These are phyloP conservation scores for Peromyscus maniculatus DNA, from an alignment of 2,113 vertebrate genomes.

Conservation along the genomic window DNA sequence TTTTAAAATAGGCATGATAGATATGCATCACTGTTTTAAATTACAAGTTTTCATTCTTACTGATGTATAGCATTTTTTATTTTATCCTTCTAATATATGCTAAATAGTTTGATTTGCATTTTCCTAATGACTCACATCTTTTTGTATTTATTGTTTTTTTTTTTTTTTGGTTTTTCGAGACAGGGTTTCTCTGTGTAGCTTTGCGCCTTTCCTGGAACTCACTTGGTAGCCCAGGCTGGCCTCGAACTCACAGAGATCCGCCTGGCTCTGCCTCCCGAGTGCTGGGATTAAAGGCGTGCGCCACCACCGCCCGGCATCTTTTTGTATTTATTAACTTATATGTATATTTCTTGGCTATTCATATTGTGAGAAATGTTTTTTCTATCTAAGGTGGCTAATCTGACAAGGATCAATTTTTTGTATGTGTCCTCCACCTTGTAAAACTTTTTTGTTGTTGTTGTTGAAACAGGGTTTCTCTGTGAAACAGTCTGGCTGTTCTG, in stretches of 20 bases:
- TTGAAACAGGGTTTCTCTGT: no score
- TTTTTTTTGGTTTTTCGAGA: no score
- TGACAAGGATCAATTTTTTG: not conserved
- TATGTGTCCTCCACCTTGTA: not conserved
- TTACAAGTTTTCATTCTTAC: conserved; percentile 29
- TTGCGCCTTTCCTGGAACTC: no score
- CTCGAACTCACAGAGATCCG: no score
- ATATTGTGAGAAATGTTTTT: not conserved
- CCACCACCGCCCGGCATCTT: no score
- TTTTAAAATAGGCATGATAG: not conserved
- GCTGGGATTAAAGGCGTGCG: no score
- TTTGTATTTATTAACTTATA: not conserved
- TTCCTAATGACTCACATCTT: not conserved
- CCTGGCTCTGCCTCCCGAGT: no score
- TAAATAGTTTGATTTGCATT: not conserved
- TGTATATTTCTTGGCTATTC: not conserved
- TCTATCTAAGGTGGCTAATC: not conserved
- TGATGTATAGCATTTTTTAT: conserved; percentile 11
- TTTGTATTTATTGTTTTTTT: no score
- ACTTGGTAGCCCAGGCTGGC: no score
- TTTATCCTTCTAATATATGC: not conserved
- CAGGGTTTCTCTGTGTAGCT: no score
- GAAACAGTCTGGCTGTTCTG: no score
- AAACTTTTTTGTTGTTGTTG: not conserved
- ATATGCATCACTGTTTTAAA: not conserved